Evolutionary conservation across 2,113 vertebrate species (phyloP).

Genomic region (Octodon degus): DNA sequence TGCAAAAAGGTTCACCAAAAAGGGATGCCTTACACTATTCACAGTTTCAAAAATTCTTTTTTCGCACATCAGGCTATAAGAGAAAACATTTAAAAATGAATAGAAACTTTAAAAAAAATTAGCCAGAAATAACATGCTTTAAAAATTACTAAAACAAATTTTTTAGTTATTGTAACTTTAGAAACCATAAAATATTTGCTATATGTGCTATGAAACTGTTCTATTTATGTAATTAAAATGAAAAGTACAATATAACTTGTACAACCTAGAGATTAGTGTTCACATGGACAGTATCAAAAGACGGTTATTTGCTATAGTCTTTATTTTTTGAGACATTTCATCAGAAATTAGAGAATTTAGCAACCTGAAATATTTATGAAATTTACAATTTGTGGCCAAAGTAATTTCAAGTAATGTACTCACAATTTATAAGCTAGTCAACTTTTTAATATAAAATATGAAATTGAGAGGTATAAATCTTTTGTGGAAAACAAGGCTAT

Average conservation of each 20-base stretch:
- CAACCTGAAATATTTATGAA: conserved; percentile 13
- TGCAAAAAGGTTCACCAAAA: conserved; percentile 99
- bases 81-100: conserved; percentile 71
- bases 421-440: conserved; percentile 41
- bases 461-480: conserved; percentile 41
- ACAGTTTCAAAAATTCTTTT: conserved; percentile 99
- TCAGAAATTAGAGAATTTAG: conserved; percentile 19
- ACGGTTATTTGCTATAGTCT: neutral
- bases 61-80: conserved; percentile 97
- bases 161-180: conserved; percentile 33
- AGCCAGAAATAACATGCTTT: conserved; percentile 29
- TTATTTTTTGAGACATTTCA: neutral
- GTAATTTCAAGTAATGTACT: conserved; percentile 48
- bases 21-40: conserved; percentile 98
- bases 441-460: conserved; percentile 52
- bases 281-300: neutral
- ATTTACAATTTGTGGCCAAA: neutral
- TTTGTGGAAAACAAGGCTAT: conserved; percentile 49
- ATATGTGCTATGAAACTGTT: neutral
- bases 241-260: conserved; percentile 31
- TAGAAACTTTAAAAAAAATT: neutral
- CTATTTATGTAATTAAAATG: neutral
- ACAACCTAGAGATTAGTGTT: neutral
- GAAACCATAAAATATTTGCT: conserved; percentile 13
- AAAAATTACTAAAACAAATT: conserved; percentile 46